Evolutionary conservation across 1,140 invertebrate species (phyloP).

Genomic region (Caenorhabditis tropicalis): DNA sequence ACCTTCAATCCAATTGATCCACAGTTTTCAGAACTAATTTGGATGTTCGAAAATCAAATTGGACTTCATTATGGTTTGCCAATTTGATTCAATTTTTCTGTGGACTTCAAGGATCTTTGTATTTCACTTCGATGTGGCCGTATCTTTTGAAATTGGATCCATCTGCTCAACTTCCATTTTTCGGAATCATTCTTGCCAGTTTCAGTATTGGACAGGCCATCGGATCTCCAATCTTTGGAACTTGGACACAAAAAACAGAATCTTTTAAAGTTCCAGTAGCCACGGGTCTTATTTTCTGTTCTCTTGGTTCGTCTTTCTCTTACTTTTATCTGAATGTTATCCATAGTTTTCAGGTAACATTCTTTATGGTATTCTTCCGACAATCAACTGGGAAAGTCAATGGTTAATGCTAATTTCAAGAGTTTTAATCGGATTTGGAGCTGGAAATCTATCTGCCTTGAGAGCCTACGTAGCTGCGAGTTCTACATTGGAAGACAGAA

Average conservation of each 20-base stretch:
- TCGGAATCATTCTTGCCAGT: constrained; percentile 43
- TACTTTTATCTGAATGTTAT: not conserved
- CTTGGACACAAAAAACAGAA: constrained; percentile 50
- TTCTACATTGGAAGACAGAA: constrained; percentile 37
- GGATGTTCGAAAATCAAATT: constrained; percentile 38
- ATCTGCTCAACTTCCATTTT: constrained; percentile 42
- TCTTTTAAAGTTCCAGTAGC: constrained; percentile 37
- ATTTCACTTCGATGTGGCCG: constrained; percentile 54
- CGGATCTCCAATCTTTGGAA: constrained; percentile 41
- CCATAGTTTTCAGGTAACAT: constrained; percentile 44
- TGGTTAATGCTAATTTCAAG: constrained; percentile 49
- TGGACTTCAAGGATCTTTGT: constrained; percentile 45
- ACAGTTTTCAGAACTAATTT: constrained; percentile 37
- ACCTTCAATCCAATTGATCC: not conserved
- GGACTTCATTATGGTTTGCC: constrained; percentile 50
- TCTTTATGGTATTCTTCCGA: constrained; percentile 46
- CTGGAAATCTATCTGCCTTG: constrained; percentile 45
- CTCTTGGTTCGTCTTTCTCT: not conserved
- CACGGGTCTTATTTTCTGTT: constrained; percentile 1
- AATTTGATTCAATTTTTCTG: constrained; percentile 42
- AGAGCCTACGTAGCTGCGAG: constrained; percentile 42
- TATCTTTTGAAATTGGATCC: constrained; percentile 50
- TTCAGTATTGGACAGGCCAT: constrained; percentile 50
- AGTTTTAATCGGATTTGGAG: constrained; percentile 47
- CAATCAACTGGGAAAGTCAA: constrained; percentile 8